Percentiles rank a stretch among this genome's conserved stretches.
Evolutionary conservation across 1,140 invertebrate genomes (phyloP).

Genomic region (Galleria mellonella): DNA sequence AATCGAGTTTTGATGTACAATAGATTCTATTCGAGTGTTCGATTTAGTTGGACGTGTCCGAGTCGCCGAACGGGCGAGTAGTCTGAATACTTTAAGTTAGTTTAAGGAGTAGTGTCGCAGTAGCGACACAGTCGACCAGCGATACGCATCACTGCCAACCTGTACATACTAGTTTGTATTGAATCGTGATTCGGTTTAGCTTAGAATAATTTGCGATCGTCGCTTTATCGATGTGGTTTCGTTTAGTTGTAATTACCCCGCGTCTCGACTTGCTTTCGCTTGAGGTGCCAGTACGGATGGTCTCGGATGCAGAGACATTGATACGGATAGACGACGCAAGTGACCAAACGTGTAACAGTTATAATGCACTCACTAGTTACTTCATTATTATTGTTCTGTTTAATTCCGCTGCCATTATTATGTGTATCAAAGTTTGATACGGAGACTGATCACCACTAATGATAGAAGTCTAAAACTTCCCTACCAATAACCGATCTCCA

Average conservation of each 20-base stretch:
- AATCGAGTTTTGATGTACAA: conserved; percentile 8
- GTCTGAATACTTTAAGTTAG: conserved; percentile 55
- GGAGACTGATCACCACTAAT: no score
- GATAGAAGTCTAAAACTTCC: no score
- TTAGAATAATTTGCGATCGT: conserved; percentile 27
- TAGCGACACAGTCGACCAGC: conserved; percentile 42
- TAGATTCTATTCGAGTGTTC: conserved; percentile 7
- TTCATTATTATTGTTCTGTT: no score
- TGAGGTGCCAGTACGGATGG: not conserved
- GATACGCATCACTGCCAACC: conserved; percentile 58
- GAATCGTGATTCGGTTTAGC: conserved; percentile 16
- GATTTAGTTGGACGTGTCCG: conserved; percentile 27
- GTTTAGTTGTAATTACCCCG: conserved; percentile 24
- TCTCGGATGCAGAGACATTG: no score
- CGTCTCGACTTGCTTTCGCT: conserved; percentile 3
- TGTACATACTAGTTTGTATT: conserved; percentile 50
- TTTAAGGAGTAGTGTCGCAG: conserved; percentile 28
- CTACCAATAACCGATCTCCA: no score
- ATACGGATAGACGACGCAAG: no score
- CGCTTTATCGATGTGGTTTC: conserved; percentile 27
- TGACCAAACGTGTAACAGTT: no score
- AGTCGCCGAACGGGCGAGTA: conserved; percentile 14
- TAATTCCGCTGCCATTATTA: no score
- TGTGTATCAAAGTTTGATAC: no score
- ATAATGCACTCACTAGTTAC: no score